A percentile compares a stretch with the other conserved stretches of the same genome.
Conservation (phyloP, 2,797 vertebrate species). For the Sebastes wilsoni region DNA sequence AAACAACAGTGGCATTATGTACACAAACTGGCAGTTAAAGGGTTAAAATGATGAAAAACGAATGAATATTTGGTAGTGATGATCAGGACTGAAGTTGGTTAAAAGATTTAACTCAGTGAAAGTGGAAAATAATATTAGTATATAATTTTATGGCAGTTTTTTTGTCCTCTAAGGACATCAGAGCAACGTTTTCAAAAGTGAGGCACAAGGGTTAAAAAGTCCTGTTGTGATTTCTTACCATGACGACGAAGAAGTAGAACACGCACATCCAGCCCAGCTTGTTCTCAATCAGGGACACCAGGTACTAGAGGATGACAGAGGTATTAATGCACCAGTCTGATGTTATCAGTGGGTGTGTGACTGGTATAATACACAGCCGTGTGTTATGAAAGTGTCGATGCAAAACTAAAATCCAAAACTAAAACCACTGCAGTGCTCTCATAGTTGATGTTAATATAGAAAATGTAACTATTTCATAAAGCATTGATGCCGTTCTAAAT, state of each 20-base stretch:
- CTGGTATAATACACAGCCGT: not conserved
- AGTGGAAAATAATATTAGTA: not conserved
- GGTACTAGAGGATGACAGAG: conserved; percentile 69
- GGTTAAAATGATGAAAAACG: not conserved
- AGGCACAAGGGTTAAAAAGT: not conserved
- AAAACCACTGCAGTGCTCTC: not conserved
- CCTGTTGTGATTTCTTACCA: conserved; percentile 83
- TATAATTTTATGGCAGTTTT: not conserved
- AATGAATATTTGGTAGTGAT: not conserved
- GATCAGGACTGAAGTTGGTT: not conserved
- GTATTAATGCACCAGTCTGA: not conserved
- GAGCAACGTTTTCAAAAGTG: not conserved
- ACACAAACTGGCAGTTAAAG: not conserved
- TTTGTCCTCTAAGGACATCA: not conserved
- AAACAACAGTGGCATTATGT: not conserved
- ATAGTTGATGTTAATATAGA: not conserved
- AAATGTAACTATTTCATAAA: not conserved
- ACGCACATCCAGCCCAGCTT: conserved; percentile 92
- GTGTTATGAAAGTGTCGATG: not conserved
- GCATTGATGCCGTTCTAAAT: not conserved
- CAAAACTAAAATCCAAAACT: not conserved
- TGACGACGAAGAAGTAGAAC: conserved; percentile 96
- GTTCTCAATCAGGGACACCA: conserved; percentile 94
- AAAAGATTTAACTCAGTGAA: not conserved
- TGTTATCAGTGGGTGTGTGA: not conserved